Conservation (phyloP, 2,113 vertebrate species). For the Dermatemys mawii region DNA sequence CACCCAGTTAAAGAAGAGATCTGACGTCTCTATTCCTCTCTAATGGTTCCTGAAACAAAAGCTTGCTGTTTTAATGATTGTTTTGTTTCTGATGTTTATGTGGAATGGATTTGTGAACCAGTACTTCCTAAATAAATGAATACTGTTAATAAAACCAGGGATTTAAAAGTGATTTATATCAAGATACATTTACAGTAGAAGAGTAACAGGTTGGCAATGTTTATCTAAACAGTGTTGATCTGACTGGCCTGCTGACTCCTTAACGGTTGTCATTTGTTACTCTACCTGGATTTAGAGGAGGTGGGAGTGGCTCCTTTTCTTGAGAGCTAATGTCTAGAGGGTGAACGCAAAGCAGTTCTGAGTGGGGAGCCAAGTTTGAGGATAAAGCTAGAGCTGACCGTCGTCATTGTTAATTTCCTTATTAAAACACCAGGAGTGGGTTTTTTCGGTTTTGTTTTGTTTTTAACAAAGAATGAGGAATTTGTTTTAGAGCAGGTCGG, state of each 20-base stretch:
- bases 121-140: background rate
- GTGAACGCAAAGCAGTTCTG: background rate
- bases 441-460: too few relatives aligned
- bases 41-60: background rate
- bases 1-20: background rate
- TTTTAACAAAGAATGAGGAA: background rate
- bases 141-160: background rate
- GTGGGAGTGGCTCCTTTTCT: background rate
- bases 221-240: background rate
- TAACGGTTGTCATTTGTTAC: background rate
- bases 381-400: background rate
- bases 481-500: background rate
- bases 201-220: background rate
- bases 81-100: background rate
- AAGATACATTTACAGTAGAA: background rate
- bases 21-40: background rate
- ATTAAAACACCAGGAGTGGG: background rate
- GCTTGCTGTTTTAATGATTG: background rate
- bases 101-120: background rate
- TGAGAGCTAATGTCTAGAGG: background rate
- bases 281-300: too few relatives aligned
- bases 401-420: background rate
- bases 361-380: background rate
- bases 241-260: background rate
- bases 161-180: background rate